Evolutionary conservation across 2,888 invertebrate genomes (phyloP), one percentile per base, ranked within the genome.

Genomic region (Rhynchonema sp.): DNA sequence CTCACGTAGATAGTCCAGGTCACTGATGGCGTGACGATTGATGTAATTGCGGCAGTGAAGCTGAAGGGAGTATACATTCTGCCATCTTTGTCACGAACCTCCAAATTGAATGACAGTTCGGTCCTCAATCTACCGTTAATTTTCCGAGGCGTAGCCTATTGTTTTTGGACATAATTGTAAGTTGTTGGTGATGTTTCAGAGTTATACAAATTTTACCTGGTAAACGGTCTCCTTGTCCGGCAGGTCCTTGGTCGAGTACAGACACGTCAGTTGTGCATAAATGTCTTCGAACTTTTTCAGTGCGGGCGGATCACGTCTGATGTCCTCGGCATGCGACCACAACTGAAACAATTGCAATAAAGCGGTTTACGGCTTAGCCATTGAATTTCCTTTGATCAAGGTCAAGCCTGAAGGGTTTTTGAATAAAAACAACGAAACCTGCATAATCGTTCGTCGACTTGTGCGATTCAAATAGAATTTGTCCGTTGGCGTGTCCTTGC

Each of bases 1-100:
- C 62, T 71, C 70, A 63, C 66, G 58, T 23, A 62, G 30, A n/a
- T 26, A 55, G 2, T 3, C 13, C 20, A 59, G 59, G 59, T 72
- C 70, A 53, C 67, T 68, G 62, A 72, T 72, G 25, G 70, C 70
- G 59, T 72, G 72, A 20, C 72, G 66, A 59, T 72, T 72, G 60
- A 72, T 71, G 61, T 67, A 72, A 57, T 70, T 67, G 13, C 68
- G 64, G 57, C 69, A 72, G 62, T 72, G 72, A 29, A 72, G 63
- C 60, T 72, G 66, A 62, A 71, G n/a, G n/a, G 13, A 22, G 46
- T 17, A 22, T 46, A 17, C 22, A 46, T n/a, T n/a, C n/a, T n/a
- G n/a, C n/a, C n/a, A n/a, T n/a, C n/a, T n/a, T n/a, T n/a, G n/a
- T n/a, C n/a, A n/a, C n/a, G n/a, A n/a, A n/a, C n/a, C n/a, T n/a